Evolutionary conservation across 2,113 vertebrate genomes (phyloP), one percentile per base, ranked within the genome.

Genomic region (Trematomus loennbergii): DNA sequence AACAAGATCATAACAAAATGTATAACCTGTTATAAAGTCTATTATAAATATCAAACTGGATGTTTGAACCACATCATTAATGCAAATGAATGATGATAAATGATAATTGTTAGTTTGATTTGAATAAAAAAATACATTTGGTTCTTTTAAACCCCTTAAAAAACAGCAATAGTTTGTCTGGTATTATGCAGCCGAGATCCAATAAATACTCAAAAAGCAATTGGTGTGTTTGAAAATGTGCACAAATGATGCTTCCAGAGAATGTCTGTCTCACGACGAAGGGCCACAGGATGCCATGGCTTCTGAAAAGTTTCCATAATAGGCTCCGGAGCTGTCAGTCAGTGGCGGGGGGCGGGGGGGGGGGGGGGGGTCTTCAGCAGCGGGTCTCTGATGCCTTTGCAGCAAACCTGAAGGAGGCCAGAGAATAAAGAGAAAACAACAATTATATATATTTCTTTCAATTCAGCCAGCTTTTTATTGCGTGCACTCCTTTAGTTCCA

Each of bases 261-360:
- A n/a, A 54, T 48, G 69, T 62, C 75, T 48, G 16, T 53, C 67
- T 76, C 2, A 22, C 69, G 69, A 57, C 69, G 66, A 63, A 54
- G 22, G 78, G 70, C 48, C 69, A 83, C 53, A 60, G 33, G 46
- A 65, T 64, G 66, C 43, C 18, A 58, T 76, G 79, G 40, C 55
- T 70, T 20, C 69, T 17, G 17, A 81, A 67, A 65, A 74, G 46
- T 68, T 73, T 50, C 65, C 61, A 75, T 65, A 73, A 84, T 57
- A 67, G 63, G 61, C 64, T 68, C 52, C 33, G 53, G 58, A 84
- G 50, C 69, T 70, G 79, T 87, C 81, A 82, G 53, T 88, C 79
- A 88, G 54, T 40, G 29, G 3, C 45, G 20, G 12, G 48, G 62
- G 57, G 68, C 0, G 68, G 3, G 29, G 3, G 62, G 57, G 68